phyloP scores from a whole-genome alignment of 1,140 invertebrate species.

The Zaprionus tsacasi region DNA sequence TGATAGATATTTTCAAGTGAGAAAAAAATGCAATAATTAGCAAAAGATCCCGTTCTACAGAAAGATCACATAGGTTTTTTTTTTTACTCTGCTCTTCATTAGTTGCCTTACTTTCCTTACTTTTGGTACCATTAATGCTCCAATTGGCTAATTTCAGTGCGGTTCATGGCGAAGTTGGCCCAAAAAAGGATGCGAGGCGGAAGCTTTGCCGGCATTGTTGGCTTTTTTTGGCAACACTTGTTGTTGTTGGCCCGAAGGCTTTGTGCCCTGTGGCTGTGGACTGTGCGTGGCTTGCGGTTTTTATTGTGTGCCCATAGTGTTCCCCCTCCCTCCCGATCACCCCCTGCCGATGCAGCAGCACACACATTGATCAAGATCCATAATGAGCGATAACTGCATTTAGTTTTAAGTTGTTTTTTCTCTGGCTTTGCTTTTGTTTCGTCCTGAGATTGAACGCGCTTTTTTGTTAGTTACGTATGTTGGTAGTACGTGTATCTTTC shows the following conservation, averaged over 20 bases:
- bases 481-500: conserved; percentile 50
- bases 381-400: conserved; percentile 80
- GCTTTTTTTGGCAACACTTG: conserved; percentile 70
- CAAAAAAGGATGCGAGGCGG: conserved; percentile 74
- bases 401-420: conserved; percentile 38
- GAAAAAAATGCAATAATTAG: neutral
- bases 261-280: conserved; percentile 45
- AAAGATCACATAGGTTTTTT: neutral
- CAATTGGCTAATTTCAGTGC: conserved; percentile 59
- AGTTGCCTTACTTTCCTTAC: neutral
- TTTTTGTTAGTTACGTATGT: conserved; percentile 54
- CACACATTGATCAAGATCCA: conserved; percentile 72
- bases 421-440: conserved; percentile 64
- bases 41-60: neutral
- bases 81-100: neutral
- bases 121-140: conserved; percentile 31
- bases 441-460: conserved; percentile 76
- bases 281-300: conserved; percentile 43
- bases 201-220: conserved; percentile 61
- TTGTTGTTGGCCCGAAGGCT: conserved; percentile 50
- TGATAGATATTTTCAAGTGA: too few relatives aligned
- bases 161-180: conserved; percentile 58
- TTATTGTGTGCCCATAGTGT: conserved; percentile 50
- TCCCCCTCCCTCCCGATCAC: conserved; percentile 19
- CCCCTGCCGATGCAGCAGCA: conserved; percentile 21